Base-by-base conservation (phyloP, 35 echinoderm and acorn worm genomes). In the Amphiura filiformis region DNA sequence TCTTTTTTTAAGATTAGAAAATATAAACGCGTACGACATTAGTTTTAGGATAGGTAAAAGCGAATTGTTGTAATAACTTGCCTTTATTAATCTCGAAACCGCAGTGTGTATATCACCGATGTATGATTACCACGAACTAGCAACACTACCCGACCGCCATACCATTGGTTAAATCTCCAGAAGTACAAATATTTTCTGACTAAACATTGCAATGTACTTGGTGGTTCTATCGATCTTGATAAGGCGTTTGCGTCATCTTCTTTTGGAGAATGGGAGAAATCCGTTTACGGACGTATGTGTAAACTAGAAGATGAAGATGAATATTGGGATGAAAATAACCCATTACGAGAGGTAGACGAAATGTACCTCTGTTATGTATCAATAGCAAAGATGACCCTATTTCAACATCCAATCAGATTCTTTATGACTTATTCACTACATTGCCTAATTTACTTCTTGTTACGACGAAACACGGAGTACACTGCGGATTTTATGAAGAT, bases 311-410 rank as follows among this genome's bases (percentile, higher is more conserved):
- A 81, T 5, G n/a, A n/a, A n/a, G n/a, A n/a, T n/a, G 90, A 92
- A 39, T 94, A 94, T 75, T 99, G 90, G 89, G 96, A 99, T 65
- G 77, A 93, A 42, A 95, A 99, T 44, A 89, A 99, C 35, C 93
- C 93, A 3, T 61, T 99, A 36, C 57, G 96, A 23, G 96, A 99
- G 34, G 90, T 91, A 57, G 96, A 99, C 76, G 96, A 99, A 61
- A 91, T 99, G 84, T 94, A 14, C 96, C 96, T 35, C 37, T 99
- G 34, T 83, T 99, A 31, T 99, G 96, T 78, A 87, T 99, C 9
- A 95, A 92, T 77, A 91, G 91, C 75, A 56, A 92, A 14, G 96
- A 99, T 78, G 96, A 99, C 39, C 96, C 96, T 1, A 76, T 99
- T 49, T 85, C 70, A 4, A 65, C 64, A 32, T 39, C 44, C 40